Base-by-base conservation (phyloP, 2,888 invertebrate genomes). In the Plagodis pulveraria region DNA sequence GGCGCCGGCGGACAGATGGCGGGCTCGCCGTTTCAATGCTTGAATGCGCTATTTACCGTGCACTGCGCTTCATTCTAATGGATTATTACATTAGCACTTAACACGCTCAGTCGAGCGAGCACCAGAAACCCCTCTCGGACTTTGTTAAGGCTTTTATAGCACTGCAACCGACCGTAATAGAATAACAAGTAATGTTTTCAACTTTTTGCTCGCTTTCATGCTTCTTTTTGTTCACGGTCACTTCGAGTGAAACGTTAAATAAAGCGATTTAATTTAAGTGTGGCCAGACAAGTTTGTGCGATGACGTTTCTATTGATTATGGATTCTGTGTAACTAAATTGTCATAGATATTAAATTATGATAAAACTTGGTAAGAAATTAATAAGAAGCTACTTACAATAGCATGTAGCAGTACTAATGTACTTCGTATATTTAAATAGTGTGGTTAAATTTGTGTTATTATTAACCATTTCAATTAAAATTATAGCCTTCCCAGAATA, bases 11-110 rank as follows among this genome's bases (percentile, higher is more conserved):
- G 90, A 85, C 91, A 92, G 91, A 91, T 91, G 91, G 87, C 87
- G 82, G 79, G 78, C 76, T 72, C 75, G 67, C 77, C 75, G 76
- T 73, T 79, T 87, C 83, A 79, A 84, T 83, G 89, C 84, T 86
- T 84, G 84, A 91, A 90, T 89, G 89, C 89, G 89, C 90, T 91
- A 88, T 91, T 91, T 91, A 91, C 89, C 88, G 88, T 84, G 85
- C 87, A 87, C 84, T 83, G 86, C 83, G 87, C 84, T 90, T 87
- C 88, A 91, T 91, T 91, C 88, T 91, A 90, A 90, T 91, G 87
- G 88, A 91, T 91, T 91, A 91, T 91, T 90, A 91, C 91, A 92
- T 92, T 92, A 91, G 87, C 91, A 91, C 90, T 91, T 89, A 91
- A 87, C 88, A 87, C 83, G 91, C 89, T 88, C 86, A 84, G 87